Evolutionary conservation across 35 echinoderm and acorn worm genomes (phyloP).

Genomic region (Nesometra sesokonis): DNA sequence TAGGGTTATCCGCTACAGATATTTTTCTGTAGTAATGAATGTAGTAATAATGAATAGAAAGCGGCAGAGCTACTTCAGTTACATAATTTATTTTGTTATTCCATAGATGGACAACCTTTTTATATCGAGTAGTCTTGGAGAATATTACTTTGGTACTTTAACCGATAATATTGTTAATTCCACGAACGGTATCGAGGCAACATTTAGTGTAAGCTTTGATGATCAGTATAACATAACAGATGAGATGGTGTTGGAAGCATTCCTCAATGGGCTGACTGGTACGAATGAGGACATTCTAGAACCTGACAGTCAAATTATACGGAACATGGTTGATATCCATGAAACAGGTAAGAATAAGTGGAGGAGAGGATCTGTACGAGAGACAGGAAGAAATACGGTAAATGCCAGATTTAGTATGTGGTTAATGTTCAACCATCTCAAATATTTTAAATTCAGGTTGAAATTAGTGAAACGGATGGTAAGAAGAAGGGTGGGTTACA

Average conservation of each 20-base stretch:
- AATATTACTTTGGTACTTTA: neutral
- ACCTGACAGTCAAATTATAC: constrained; percentile 30
- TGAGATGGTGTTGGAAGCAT: neutral
- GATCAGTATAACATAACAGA: neutral
- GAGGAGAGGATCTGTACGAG: too few relatives aligned
- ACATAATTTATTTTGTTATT: too few relatives aligned
- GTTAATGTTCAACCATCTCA: too few relatives aligned
- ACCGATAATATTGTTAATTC: neutral
- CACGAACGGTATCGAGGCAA: neutral
- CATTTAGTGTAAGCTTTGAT: neutral
- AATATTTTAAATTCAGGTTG: too few relatives aligned
- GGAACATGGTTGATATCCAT: neutral
- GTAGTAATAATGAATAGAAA: too few relatives aligned
- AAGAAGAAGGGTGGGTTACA: too few relatives aligned
- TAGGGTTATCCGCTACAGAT: too few relatives aligned
- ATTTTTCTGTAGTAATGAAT: too few relatives aligned
- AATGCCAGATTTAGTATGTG: too few relatives aligned
- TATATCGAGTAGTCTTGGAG: neutral
- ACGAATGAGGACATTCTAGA: constrained; percentile 23
- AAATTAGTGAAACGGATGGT: too few relatives aligned
- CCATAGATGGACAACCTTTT: neutral
- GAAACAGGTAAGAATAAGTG: neutral
- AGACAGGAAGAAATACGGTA: too few relatives aligned
- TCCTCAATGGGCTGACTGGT: constrained; percentile 21
- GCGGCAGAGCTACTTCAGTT: too few relatives aligned